These are phyloP conservation scores for Otis tarda DNA, from an alignment of 2,113 vertebrate species.

Conservation along the genomic window DNA sequence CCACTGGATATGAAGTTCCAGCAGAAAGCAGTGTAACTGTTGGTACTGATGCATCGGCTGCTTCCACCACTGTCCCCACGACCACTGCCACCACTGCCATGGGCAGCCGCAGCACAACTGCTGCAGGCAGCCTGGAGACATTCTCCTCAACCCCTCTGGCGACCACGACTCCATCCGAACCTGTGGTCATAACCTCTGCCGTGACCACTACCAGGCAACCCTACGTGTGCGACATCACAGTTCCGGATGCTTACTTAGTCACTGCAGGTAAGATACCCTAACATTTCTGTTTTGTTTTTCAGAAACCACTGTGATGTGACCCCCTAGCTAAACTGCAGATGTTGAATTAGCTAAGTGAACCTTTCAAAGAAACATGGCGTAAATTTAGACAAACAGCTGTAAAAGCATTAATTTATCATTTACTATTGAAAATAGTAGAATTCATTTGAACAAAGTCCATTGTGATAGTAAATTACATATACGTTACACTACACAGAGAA, in stretches of 20 bases:
- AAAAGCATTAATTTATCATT: not conserved
- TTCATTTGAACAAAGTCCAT: not conserved
- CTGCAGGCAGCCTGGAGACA: not conserved
- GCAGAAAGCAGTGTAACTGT: constrained; percentile 11
- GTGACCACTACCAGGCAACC: constrained; percentile 73
- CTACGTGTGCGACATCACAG: constrained; percentile 84
- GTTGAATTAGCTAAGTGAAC: not conserved
- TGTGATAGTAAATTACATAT: not conserved
- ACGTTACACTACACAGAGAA: not conserved
- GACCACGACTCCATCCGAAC: constrained; percentile 1
- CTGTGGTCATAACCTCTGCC: constrained; percentile 42
- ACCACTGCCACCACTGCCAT: not conserved
- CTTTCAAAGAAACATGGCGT: not conserved
- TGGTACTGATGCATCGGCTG: not conserved
- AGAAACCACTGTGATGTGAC: not conserved
- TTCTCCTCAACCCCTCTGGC: not conserved
- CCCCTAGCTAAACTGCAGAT: not conserved
- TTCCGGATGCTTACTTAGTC: constrained; percentile 82
- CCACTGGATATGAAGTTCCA: constrained; percentile 41
- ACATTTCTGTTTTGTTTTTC: not conserved
- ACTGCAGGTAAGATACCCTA: constrained; percentile 79
- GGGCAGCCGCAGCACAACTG: not conserved
- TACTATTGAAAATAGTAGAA: not conserved
- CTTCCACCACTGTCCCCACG: not conserved
- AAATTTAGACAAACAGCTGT: not conserved